Conservation (phyloP, 2,113 vertebrate species). For the Pholis gunnellus region DNA sequence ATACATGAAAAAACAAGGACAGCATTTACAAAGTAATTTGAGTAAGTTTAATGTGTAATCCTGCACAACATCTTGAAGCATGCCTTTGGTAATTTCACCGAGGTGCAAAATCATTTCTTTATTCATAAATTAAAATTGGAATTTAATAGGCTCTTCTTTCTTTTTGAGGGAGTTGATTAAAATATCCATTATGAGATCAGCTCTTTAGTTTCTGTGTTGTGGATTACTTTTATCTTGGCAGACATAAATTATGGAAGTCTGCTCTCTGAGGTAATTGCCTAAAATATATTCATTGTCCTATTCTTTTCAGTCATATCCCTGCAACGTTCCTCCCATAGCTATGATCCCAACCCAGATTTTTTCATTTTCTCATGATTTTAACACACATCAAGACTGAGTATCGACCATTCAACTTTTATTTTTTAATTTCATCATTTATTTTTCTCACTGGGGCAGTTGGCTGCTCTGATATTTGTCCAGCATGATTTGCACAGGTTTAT, state of each 20-base stretch:
- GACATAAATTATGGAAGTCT: constrained; percentile 83
- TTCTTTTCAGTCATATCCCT: constrained; percentile 70
- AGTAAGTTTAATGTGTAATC: constrained; percentile 67
- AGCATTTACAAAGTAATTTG: constrained; percentile 48
- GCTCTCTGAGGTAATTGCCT: constrained; percentile 83
- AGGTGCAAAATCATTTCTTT: constrained; percentile 74
- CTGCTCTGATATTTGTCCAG: constrained; percentile 64
- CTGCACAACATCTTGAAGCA: constrained; percentile 66
- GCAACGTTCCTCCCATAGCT: constrained; percentile 70
- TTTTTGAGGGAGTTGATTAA: constrained; percentile 83
- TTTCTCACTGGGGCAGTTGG: constrained; percentile 51
- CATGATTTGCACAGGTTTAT: constrained; percentile 68
- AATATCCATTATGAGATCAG: constrained; percentile 85
- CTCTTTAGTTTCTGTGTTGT: constrained; percentile 84
- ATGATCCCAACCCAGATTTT: constrained; percentile 62
- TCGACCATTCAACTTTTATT: constrained; percentile 33
- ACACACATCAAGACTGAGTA: constrained; percentile 11
- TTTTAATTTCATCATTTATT: constrained; percentile 43
- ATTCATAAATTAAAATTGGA: constrained; percentile 84
- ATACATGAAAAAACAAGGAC: constrained; percentile 7
- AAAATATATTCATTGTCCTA: constrained; percentile 81
- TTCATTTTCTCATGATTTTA: constrained; percentile 50
- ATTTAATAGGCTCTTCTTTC: constrained; percentile 81
- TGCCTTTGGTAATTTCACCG: constrained; percentile 71
- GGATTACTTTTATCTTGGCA: constrained; percentile 85